Base-by-base conservation (phyloP, 2,797 vertebrate species). In the Acanthornis magna region DNA sequence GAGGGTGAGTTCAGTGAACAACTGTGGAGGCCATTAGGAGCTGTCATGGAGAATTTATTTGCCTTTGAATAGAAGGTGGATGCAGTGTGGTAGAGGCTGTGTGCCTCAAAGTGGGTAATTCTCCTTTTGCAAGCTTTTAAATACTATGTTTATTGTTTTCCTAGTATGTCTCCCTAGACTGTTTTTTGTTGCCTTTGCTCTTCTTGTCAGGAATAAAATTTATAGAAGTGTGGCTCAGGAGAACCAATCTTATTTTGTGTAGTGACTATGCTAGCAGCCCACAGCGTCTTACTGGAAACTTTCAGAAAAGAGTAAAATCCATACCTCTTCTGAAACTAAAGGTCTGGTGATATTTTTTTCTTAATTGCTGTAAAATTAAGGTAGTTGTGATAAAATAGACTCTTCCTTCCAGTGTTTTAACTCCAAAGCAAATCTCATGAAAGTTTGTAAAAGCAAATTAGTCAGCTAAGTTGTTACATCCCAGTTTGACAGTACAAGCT, bases 11-110 rank as follows among this genome's bases (percentile, higher is more conserved):
- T 98, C 85, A 96, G 27, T 91, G 96, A 96, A 85, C 95, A 97
- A 97, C 90, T 91, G 74, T 95, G 82, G 78, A 95, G 76, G 65
- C 86, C 62, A 87, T 97, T 97, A 97, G 84, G 79, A 93, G 45
- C 95, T 96, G 95, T 96, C 96, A 87, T 9, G 60, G 95, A 95
- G 86, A 97, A 97, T 98, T 96, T 96, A 97, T 97, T 93, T 96
- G 77, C 88, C 92, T 96, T 96, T 96, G 95, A 97, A 93, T 91
- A 74, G 82, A 96, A 93, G 61, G 90, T 88, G 81, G 94, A 94
- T 93, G 68, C 91, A 88, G 88, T 89, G 55, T 7, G 7, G 26
- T 54, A 81, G 84, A 75, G 89, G 29, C 77, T 60, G 53, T 43
- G 15, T 42, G 38, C 63, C 95, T 96, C 55, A 2, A 81, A 93